Evolutionary conservation across 2,888 invertebrate genomes (phyloP), one percentile per base, ranked within the genome.

Genomic region (Caenorhabditis macrosperma): DNA sequence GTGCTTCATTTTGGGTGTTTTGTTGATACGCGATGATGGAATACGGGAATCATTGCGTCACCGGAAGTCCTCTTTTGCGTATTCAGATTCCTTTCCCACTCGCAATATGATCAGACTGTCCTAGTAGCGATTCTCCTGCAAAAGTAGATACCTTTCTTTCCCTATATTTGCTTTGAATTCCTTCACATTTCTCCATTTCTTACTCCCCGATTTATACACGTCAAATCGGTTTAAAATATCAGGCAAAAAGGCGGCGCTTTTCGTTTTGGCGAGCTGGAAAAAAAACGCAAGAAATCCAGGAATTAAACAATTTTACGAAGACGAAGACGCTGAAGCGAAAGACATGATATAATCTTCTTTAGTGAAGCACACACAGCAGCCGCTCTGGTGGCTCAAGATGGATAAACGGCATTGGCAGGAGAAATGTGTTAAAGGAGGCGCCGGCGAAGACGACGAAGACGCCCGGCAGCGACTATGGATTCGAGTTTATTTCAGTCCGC

Each of bases 281-380:
- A 44, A 2, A 17, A 17, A 24, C 22, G n/a, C n/a, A n/a, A 30
- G 30, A 54, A 20, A 54, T 54, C 54, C 1, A 5, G 54, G 33
- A 54, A 33, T 33, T 54, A 54, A 33, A 30, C 28, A 17, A 54
- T 30, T 33, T 54, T 28, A 54, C 33, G 71, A 57, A 72, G 63
- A 54, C 33, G 71, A 57, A 72, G 63, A 64, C 35, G 44, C 41
- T 52, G 35, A 48, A 48, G 61, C 10, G 33, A 35, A 57, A 68
- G 26, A 48, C 24, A 63, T 63, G 33, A 57, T 59, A 59, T 74
- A 74, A 74, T 74, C 74, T 74, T 74, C 74, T 74, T 66, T 63
- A 48, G 38, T 41, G 54, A 33, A 54, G 44, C 54, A 26, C 71
- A 26, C 63, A 48, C 55, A 17, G 46, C 28, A 50, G 64, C 22